Conservation (phyloP, 1,140 invertebrate species). For the Oedothorax gibbosus region DNA sequence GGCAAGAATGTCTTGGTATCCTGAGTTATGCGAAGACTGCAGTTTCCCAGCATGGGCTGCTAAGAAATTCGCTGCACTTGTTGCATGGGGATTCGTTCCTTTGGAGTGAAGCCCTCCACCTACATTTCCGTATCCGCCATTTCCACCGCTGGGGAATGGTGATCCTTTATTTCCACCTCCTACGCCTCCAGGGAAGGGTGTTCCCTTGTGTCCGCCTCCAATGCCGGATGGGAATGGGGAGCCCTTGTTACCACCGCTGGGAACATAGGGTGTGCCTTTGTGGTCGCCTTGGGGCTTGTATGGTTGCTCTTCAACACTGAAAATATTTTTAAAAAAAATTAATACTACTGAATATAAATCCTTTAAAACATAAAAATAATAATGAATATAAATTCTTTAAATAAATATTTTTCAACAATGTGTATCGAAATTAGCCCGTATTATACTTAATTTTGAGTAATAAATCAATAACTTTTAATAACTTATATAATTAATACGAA, state of each 20-base stretch:
- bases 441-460: no score
- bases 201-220: slow-evolving; percentile 12
- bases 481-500: no score
- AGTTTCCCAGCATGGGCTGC: slow-evolving; percentile 48
- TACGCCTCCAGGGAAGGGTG: slow-evolving; percentile 12
- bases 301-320: slow-evolving; percentile 49
- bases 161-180: slow-evolving; percentile 28
- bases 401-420: no score
- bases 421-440: no score
- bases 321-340: background rate
- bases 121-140: slow-evolving; percentile 12
- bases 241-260: slow-evolving; percentile 37
- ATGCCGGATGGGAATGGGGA: slow-evolving; percentile 26
- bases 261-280: slow-evolving; percentile 45
- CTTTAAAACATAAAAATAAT: no score
- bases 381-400: no score
- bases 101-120: slow-evolving; percentile 9
- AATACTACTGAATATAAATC: no score
- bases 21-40: background rate
- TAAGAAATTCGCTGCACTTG: slow-evolving; percentile 52
- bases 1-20: slow-evolving; percentile 25
- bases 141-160: background rate
- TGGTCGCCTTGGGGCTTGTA: slow-evolving; percentile 29
- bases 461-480: no score
- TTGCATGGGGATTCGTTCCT: slow-evolving; percentile 34